Base-by-base conservation (phyloP, 2,888 invertebrate genomes). In the Salpingus planirostris region DNA sequence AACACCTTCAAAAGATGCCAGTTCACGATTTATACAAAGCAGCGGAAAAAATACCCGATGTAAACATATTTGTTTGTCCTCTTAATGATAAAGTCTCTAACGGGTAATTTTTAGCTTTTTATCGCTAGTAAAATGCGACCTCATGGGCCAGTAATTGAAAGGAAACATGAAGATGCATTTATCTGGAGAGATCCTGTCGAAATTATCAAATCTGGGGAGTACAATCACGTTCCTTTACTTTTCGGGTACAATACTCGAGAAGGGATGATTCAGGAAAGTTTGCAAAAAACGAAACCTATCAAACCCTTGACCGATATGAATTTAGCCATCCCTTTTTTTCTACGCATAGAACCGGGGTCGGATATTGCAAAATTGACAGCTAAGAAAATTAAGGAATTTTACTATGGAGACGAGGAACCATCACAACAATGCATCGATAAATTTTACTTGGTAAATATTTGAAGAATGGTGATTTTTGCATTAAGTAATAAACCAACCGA, bases 291-390 rank as follows among this genome's bases (percentile, higher is more conserved):
- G 4, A 11, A 4, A 4, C 5, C 5, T 5, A 5, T 11, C 11
- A 10, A 8, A 5, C 8, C 11, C 11, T 11, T 4, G 4, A 23
- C 8, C 11, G 23, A 23, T 23, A 8, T 23, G 4, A 4, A 10
- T 5, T 5, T 4, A 5, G 10, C 11, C 23, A 10, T 23, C 5
- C 23, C 23, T 10, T 23, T 8, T 11, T 10, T 10, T 23, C 10
- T 23, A 11, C 5, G 23, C 23, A 11, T 7, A 10, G 10, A 23
- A 10, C 23, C 5, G 23, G 10, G 10, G 11, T 23, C 10, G 8
- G 23, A 23, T 5, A 23, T 23, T 18, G 6, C 18, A 3, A 42
- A 37, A 27, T 24, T 37, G 21, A 54, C 62, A 26, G 68, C 65
- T 2, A 21, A 26, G 1, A 21, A 32, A 27, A 32, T 32, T 4